phyloP scores from a whole-genome alignment of 2,797 vertebrate species.

The Pagetopsis macropterus region DNA sequence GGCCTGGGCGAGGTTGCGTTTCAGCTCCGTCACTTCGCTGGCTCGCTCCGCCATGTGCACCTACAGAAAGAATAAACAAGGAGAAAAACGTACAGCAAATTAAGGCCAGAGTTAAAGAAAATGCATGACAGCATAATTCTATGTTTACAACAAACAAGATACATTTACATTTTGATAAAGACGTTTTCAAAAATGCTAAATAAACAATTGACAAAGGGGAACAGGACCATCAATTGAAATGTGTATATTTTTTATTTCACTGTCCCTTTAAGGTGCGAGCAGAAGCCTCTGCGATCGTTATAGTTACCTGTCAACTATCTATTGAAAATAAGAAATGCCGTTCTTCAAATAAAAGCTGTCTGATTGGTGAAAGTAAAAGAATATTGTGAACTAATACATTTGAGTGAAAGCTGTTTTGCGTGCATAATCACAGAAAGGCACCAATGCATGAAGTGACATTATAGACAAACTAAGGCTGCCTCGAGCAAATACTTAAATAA shows the following conservation, averaged over 20 bases:
- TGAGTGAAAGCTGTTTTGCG: neutral
- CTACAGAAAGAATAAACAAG: slow-evolving; percentile 66
- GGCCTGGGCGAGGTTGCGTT: slow-evolving; percentile 85
- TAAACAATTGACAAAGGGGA: neutral
- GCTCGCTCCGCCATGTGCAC: slow-evolving; percentile 90
- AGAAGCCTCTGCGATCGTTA: neutral
- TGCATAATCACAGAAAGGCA: neutral
- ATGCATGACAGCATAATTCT: neutral
- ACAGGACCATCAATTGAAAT: neutral
- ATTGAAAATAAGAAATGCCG: neutral
- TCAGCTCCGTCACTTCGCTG: slow-evolving; percentile 87
- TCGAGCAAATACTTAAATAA: neutral
- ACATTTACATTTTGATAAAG: too few relatives aligned
- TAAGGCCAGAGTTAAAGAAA: neutral
- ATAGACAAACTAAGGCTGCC: neutral
- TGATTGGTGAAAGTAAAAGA: neutral
- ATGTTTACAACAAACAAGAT: neutral
- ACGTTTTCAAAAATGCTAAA: neutral
- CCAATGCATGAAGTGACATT: neutral
- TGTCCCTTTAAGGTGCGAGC: neutral
- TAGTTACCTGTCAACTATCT: neutral
- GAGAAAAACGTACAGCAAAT: neutral
- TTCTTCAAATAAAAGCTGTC: neutral
- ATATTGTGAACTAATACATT: neutral
- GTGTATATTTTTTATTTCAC: neutral